Percentiles rank a stretch among this genome's conserved stretches.
Evolutionary conservation across 2,888 invertebrate genomes (phyloP).

Genomic region (Lasioglossum leucozonium): DNA sequence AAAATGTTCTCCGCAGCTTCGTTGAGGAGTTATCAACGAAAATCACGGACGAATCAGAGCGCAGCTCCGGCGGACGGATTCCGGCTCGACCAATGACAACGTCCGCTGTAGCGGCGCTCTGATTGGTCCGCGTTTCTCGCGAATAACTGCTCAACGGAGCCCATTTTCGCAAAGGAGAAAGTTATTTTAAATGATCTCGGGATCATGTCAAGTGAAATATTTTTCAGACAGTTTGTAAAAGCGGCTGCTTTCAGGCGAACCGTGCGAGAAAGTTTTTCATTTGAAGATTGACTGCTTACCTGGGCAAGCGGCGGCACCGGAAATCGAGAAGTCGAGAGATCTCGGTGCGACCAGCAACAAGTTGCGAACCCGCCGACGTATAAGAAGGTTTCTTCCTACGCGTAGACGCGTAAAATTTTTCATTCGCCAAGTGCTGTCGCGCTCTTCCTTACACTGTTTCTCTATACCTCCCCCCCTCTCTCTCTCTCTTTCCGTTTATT

Average conservation of each 20-base stretch:
- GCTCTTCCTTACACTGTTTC: constrained; percentile 21
- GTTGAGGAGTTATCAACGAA: no score
- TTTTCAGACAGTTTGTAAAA: not conserved
- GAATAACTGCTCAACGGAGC: no score
- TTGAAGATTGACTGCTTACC: constrained; percentile 41
- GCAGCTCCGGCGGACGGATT: no score
- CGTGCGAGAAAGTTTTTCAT: not conserved
- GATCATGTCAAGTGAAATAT: no score
- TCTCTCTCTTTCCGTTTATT: constrained; percentile 11
- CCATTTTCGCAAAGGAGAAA: no score
- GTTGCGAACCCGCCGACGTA: constrained; percentile 54
- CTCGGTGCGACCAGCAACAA: constrained; percentile 59
- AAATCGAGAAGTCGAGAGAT: constrained; percentile 49
- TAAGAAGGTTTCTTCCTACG: constrained; percentile 45
- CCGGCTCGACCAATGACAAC: no score
- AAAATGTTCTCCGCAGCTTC: no score
- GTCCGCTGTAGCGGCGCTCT: no score
- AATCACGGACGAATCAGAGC: no score
- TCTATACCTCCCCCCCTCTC: not conserved
- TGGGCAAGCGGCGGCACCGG: constrained; percentile 40
- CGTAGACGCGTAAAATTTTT: constrained; percentile 72
- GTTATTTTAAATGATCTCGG: no score
- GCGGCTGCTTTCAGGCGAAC: not conserved
- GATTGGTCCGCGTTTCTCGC: no score
- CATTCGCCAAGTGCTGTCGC: constrained; percentile 63